Conservation (phyloP, 2,797 vertebrate genomes). For the Megaceryle alcyon region DNA sequence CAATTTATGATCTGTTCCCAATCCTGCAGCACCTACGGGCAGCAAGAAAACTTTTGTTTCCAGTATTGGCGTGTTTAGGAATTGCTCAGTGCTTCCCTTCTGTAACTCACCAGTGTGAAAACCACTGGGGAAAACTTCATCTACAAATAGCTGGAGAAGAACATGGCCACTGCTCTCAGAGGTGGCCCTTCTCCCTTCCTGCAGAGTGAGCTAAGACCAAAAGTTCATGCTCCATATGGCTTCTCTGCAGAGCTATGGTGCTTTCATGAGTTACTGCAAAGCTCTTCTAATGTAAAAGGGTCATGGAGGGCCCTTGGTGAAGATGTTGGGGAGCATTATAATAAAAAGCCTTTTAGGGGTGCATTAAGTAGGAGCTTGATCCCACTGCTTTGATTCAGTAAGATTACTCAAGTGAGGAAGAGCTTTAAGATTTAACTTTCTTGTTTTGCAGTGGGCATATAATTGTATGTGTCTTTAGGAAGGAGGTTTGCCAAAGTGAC, state of each 20-base stretch:
- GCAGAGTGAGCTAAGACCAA: background rate
- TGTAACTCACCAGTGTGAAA: background rate
- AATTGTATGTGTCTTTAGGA: background rate
- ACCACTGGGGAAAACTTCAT: background rate
- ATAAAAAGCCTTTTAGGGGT: background rate
- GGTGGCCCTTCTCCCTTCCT: background rate
- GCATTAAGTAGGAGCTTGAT: background rate
- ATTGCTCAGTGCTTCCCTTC: background rate
- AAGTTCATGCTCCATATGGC: fast-evolving
- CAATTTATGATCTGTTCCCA: background rate
- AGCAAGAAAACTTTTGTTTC: background rate
- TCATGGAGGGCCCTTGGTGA: background rate
- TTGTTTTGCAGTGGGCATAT: background rate
- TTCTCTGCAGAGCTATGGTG: background rate
- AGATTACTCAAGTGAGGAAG: background rate
- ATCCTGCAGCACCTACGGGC: background rate
- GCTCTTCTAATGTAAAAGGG: background rate
- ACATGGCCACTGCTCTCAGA: background rate
- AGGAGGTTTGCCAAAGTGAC: background rate
- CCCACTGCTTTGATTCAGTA: background rate
- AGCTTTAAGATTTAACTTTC: background rate
- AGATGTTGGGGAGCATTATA: background rate
- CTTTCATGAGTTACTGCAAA: background rate
- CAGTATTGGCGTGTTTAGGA: background rate
- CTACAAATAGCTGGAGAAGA: background rate